These are phyloP conservation scores for Ennomos erosarius DNA, from an alignment of 2,888 invertebrate species.

Conservation along the genomic window DNA sequence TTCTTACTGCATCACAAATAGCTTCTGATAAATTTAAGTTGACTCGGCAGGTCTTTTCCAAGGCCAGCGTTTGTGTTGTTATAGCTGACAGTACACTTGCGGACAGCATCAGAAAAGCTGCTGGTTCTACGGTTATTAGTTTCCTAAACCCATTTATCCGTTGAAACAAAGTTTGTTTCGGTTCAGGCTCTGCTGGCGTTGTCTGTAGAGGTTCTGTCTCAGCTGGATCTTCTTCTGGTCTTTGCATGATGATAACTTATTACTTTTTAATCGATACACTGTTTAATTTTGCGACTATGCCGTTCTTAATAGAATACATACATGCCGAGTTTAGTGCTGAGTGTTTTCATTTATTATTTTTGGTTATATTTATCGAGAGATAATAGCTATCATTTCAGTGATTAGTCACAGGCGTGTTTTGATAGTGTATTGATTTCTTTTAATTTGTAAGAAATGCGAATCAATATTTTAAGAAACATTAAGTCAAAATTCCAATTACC, in stretches of 20 bases:
- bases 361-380: conserved; percentile 33
- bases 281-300: conserved; percentile 5
- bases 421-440: conserved; percentile 3
- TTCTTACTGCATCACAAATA: conserved; percentile 88
- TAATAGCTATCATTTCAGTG: conserved; percentile 28
- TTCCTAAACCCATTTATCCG: conserved; percentile 26
- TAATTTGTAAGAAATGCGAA: conserved; percentile 3
- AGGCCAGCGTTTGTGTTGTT: conserved; percentile 90
- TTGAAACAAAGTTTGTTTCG: conserved; percentile 28
- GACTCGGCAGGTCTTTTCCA: conserved; percentile 92
- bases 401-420: conserved; percentile 16
- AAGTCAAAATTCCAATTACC: neutral
- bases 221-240: conserved; percentile 19
- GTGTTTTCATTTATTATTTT: conserved; percentile 27
- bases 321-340: conserved; percentile 5
- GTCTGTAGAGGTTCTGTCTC: conserved; percentile 26
- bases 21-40: conserved; percentile 87
- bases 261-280: neutral
- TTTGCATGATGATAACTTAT: conserved; percentile 13
- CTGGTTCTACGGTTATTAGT: conserved; percentile 52
- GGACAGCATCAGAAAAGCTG: conserved; percentile 44
- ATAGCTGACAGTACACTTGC: conserved; percentile 79
- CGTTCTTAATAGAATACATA: conserved; percentile 1
- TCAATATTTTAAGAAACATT: conserved; percentile 13
- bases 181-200: conserved; percentile 16